Evolutionary conservation across 2,113 vertebrate species (phyloP), one percentile per base, ranked within the genome.

Genomic region (Osmerus eperlanus): DNA sequence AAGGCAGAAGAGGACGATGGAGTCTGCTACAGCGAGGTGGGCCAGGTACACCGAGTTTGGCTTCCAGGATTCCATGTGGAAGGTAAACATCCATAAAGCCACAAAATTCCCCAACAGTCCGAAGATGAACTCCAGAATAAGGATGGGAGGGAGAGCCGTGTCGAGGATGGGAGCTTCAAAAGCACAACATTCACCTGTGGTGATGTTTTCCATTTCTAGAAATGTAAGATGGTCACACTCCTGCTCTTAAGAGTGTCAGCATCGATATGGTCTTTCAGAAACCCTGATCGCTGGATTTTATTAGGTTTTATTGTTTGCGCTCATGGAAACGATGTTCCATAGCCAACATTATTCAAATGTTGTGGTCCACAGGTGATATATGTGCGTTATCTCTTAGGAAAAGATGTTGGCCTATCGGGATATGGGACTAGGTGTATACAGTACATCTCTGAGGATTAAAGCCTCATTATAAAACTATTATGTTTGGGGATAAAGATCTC

Each of bases 11-110:
- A 93, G 76, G 0, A 94, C 87, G 0, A 92, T 67, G 1, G 89
- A 86, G 79, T 94, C 93, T 0, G 92, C 92, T 0, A 92, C 78
- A 0, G 92, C 91, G 71, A 94, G 82, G 74, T 93, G 91, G 1
- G 91, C 83, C 51, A 93, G 89, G 80, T 92, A 94, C 25, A 93
- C 83, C 0, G 91, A 71, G 71, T 89, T 92, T 72, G 91, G 91
- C 68, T 90, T 92, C 92, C 92, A 94, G 0, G 61, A 69, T 63
- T 93, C 91, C 76, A 85, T 84, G 73, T 93, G 85, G 23, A 87
- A 90, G 78, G 86, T 29, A 69, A 93, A 92, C 90, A 93, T 93
- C 72, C 85, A 90, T 70, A 94, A 74, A 0, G 90, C 91, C 0
- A 93, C 21, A 0, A 82, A 0, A 70, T 93, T 94, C 32, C 91